Base-by-base conservation (phyloP, 2,797 vertebrate genomes). In the Myotis pilosus region DNA sequence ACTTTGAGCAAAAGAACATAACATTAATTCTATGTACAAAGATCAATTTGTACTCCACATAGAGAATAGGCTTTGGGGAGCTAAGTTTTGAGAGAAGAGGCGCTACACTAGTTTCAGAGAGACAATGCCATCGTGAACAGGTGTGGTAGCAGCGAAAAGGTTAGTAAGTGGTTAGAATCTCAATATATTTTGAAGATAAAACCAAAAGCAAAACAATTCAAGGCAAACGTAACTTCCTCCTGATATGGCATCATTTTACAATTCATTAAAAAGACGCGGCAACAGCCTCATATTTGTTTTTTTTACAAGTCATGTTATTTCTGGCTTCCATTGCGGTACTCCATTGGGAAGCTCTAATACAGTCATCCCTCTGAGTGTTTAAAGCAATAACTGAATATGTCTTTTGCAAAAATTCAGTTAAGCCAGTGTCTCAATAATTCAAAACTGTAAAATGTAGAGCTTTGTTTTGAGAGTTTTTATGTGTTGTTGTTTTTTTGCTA, bases 31-130 rank as follows among this genome's bases (percentile, higher is more conserved):
- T 36, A 57, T 25, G 33, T 53, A 13, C 12, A 96, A 53, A 49
- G 30, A 92, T 96, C 30, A 88, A 53, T 91, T 87, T 96, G 12
- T 41, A 66, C 79, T 79, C 16, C 78, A 91, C 68, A 0, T 2
- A 44, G 55, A 96, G 89, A 94, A 89, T 79, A 36, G 13, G 16
- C 19, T 28, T 92, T 57, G 6, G 3, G 2, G 30, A 5, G 2
- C 25, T 51, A 12, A 71, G 3, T 44, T 53, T 33, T 38, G 41
- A 25, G 15, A 60, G 17, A 74, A n/a, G 17, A 80, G 25, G 11
- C 8, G 20, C 15, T 5, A 23, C 0, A n/a, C 3, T 13, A 38
- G 3, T 81, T 30, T 62, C 11, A 16, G 3, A 75, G 53, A 80
- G 15, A 38, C 13, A 3, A 23, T 22, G 16, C 9, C 25, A 13